A percentile compares a stretch with the other conserved stretches of the same genome.
These are phyloP conservation scores for Triops cancriformis DNA, from an alignment of 1,140 invertebrate species.

Conservation along the genomic window DNA sequence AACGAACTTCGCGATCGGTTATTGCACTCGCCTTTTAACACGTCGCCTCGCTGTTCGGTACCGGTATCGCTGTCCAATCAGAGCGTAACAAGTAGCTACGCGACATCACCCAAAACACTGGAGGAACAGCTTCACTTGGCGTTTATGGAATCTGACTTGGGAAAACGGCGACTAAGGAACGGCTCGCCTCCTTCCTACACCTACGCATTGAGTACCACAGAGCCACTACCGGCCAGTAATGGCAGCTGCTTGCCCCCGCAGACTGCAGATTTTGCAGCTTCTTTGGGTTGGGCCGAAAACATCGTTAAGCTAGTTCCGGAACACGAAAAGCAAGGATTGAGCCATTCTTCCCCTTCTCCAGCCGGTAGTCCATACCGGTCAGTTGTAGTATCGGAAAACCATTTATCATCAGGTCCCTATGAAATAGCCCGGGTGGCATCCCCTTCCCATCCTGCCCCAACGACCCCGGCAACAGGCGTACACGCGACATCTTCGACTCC, in stretches of 20 bases:
- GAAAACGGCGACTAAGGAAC: constrained; percentile 50
- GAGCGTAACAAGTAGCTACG: constrained; percentile 30
- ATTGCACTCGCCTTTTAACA: constrained; percentile 37
- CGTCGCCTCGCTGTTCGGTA: constrained; percentile 21
- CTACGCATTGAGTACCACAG: neutral
- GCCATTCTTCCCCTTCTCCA: neutral
- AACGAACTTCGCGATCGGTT: constrained; percentile 62
- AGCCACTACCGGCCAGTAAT: neutral
- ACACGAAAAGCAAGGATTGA: neutral
- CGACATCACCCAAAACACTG: constrained; percentile 45
- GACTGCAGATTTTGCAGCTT: neutral
- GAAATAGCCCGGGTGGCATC: neutral
- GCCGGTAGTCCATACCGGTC: neutral
- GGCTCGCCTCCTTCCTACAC: neutral
- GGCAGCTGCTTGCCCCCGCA: neutral
- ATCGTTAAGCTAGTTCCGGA: neutral
- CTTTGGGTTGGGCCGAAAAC: neutral
- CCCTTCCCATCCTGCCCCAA: neutral
- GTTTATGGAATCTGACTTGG: constrained; percentile 53
- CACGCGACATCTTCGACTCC: neutral
- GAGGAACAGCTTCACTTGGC: constrained; percentile 60
- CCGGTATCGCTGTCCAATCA: constrained; percentile 24
- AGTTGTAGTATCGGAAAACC: neutral
- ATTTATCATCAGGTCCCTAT: neutral
- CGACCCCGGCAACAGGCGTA: neutral